Percentiles rank a stretch among this genome's conserved stretches.
These are phyloP conservation scores for Hydractinia symbiolongicarpus DNA, from an alignment of 30 jellyfish, hydroid and myxozoan genomes.

Conservation along the genomic window DNA sequence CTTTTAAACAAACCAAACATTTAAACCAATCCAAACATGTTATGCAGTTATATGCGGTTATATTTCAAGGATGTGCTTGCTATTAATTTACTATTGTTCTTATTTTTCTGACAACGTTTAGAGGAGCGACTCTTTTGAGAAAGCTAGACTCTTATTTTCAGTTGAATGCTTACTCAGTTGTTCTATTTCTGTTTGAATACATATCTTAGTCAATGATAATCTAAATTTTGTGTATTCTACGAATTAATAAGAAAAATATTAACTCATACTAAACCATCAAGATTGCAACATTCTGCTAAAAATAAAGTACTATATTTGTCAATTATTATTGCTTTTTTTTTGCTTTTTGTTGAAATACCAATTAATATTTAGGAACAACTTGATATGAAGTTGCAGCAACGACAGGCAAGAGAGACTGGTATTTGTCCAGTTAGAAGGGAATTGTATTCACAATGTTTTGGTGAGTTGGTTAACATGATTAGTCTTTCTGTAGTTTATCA, in stretches of 20 bases:
- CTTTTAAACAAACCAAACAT: neutral
- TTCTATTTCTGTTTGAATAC: too few relatives aligned
- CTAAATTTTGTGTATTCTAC: too few relatives aligned
- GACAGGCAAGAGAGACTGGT: slow-evolving; percentile 95
- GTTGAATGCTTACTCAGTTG: too few relatives aligned
- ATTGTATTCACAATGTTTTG: slow-evolving; percentile 87
- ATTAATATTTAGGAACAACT: slow-evolving; percentile 58
- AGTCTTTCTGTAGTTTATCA: too few relatives aligned
- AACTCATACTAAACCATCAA: too few relatives aligned
- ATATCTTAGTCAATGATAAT: too few relatives aligned
- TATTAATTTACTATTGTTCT: neutral
- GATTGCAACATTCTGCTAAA: too few relatives aligned
- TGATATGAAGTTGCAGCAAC: slow-evolving; percentile 89
- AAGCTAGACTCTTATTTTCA: neutral
- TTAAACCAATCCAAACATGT: too few relatives aligned
- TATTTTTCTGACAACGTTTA: neutral
- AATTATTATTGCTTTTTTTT: too few relatives aligned
- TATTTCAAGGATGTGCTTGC: neutral
- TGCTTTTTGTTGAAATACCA: too few relatives aligned
- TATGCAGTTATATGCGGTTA: neutral
- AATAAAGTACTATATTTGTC: too few relatives aligned
- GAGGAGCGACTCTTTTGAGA: neutral
- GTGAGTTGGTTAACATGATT: slow-evolving; percentile 10
- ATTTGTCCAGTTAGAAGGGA: slow-evolving; percentile 91
- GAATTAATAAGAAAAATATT: too few relatives aligned